Conservation (phyloP, 2,797 vertebrate genomes). For the Cryptoblepharus egeriae region DNA sequence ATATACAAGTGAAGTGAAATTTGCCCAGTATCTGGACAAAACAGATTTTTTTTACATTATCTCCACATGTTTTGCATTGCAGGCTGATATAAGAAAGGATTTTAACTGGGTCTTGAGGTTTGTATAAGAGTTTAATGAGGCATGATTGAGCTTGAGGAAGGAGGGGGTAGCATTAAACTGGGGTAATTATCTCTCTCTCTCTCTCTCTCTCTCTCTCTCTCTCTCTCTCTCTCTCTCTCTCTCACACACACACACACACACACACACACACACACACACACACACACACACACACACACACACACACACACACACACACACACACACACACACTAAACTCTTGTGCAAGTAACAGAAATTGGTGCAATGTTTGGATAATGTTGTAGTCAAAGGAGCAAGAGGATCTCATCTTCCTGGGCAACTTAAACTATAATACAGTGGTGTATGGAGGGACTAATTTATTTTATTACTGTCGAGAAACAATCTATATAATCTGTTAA, state of each 20-base stretch:
- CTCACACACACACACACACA: too few relatives aligned
- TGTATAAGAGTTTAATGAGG: background rate
- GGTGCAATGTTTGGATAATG: background rate
- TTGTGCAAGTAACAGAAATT: background rate
- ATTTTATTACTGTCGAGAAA: conserved; percentile 27
- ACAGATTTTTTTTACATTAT: background rate
- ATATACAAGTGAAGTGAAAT: background rate
- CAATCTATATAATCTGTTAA: conserved; percentile 19
- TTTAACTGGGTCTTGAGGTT: background rate
- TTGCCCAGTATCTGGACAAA: too few relatives aligned
- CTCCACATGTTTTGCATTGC: background rate
- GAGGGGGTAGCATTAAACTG: background rate
- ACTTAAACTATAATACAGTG: background rate
- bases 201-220: too few relatives aligned
- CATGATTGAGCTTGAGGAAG: background rate
- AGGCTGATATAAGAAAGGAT: background rate
- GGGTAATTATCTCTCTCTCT: background rate
- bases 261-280: too few relatives aligned
- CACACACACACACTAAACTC: background rate
- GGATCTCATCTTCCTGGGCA: conserved; percentile 1
- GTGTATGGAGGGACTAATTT: background rate
- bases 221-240: too few relatives aligned
- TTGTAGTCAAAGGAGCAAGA: background rate
- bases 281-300: too few relatives aligned
- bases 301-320: too few relatives aligned